phyloP scores from a whole-genome alignment of 1,140 invertebrate species.

The Lineus longissimus region DNA sequence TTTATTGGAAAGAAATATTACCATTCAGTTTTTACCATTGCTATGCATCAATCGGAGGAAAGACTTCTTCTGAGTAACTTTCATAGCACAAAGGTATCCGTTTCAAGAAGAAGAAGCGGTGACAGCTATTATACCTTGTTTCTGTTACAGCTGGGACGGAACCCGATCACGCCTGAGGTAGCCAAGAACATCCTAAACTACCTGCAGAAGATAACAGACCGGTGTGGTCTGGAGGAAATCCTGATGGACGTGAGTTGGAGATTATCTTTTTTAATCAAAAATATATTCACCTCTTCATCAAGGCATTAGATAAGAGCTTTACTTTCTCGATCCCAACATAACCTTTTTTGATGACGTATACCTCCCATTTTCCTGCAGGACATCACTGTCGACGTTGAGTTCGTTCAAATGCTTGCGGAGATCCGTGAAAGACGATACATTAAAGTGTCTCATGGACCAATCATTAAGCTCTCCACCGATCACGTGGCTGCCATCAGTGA shows the following conservation, averaged over 20 bases:
- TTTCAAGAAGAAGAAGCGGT: too few species aligned
- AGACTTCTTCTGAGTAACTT: too few species aligned
- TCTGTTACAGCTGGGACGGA: conserved; percentile 22
- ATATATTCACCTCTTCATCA: not conserved
- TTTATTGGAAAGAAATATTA: too few species aligned
- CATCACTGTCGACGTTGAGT: conserved; percentile 26
- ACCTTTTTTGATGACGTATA: not conserved
- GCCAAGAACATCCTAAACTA: conserved; percentile 19
- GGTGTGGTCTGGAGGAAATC: too few species aligned
- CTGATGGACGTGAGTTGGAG: too few species aligned
- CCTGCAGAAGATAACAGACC: not conserved
- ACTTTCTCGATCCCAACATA: not conserved
- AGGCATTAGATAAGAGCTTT: not conserved
- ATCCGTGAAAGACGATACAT: conserved; percentile 18
- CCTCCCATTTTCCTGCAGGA: conserved; percentile 19
- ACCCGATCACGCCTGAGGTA: conserved; percentile 28
- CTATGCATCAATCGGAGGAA: too few species aligned
- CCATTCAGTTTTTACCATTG: too few species aligned
- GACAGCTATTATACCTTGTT: too few species aligned
- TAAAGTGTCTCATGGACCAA: conserved; percentile 20
- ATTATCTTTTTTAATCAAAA: too few species aligned
- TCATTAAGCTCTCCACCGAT: conserved; percentile 11
- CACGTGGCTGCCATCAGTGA: conserved; percentile 11
- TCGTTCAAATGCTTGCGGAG: conserved; percentile 19
- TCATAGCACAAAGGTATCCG: too few species aligned